Conservation (phyloP, 2,888 invertebrate species). For the Aelia acuminata region DNA sequence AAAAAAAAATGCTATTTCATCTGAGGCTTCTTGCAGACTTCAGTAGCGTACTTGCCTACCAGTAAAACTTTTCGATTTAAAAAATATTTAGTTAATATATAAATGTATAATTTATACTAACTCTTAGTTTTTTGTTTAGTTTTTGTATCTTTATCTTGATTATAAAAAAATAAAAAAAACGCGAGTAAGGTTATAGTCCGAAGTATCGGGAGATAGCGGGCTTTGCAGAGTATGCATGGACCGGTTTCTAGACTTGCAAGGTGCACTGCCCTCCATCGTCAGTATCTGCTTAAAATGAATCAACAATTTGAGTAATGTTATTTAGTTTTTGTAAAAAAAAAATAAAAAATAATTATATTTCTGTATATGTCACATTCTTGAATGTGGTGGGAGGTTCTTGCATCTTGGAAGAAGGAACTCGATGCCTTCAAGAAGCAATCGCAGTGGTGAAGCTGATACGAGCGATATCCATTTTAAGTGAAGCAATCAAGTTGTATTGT, state of each 20-base stretch:
- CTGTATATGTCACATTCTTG: neutral
- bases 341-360: neutral
- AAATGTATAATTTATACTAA: neutral
- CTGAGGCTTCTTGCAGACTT: neutral
- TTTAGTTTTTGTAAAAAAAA: too few species aligned
- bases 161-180: neutral
- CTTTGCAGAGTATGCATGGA: constrained; percentile 37
- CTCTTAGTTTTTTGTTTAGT: neutral
- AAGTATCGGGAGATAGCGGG: constrained; percentile 12
- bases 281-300: constrained; percentile 25
- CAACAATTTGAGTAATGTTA: neutral
- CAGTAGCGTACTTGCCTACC: neutral
- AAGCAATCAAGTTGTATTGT: neutral
- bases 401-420: neutral
- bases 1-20: too few species aligned
- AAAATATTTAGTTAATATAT: neutral
- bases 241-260: constrained; percentile 38
- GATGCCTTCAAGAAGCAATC: neutral
- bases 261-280: constrained; percentile 47
- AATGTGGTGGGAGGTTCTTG: neutral
- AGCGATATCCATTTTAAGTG: neutral
- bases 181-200: constrained; percentile 23
- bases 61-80: neutral
- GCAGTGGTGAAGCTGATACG: neutral
- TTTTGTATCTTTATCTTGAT: neutral